Evolutionary conservation across 2,888 invertebrate genomes (phyloP).

Genomic region (Troilus luridus): DNA sequence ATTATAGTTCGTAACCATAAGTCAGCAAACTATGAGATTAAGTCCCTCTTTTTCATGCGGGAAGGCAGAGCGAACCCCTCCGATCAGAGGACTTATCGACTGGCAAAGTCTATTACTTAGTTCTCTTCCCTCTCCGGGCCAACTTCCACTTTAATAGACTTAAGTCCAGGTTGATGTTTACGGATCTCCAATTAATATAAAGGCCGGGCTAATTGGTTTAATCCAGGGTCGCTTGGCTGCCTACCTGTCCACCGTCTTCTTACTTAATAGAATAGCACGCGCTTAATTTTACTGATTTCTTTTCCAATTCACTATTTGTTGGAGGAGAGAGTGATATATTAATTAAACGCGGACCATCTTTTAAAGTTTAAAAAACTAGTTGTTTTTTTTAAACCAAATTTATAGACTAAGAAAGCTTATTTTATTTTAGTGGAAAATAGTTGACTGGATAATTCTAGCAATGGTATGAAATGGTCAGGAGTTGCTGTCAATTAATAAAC

Average conservation of each 20-base stretch:
- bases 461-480: no score
- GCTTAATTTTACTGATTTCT: neutral
- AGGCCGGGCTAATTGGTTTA: constrained; percentile 33
- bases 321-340: no score
- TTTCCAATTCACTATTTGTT: neutral
- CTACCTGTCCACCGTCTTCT: constrained; percentile 9
- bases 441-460: no score
- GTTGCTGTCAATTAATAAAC: no score
- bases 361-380: no score
- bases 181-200: constrained; percentile 34
- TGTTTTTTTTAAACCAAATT: no score
- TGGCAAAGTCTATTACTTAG: constrained; percentile 40
- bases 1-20: neutral
- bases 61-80: neutral
- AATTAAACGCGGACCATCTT: no score
- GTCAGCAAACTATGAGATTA: neutral
- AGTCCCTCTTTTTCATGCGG: neutral
- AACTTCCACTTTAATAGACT: constrained; percentile 40
- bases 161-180: constrained; percentile 40
- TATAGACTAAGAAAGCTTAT: no score
- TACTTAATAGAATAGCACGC: neutral
- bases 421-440: no score
- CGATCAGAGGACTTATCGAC: constrained; percentile 17
- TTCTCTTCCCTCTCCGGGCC: constrained; percentile 3
- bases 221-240: constrained; percentile 7